phyloP scores from a whole-genome alignment of 2,113 vertebrate genomes.

The Copsychus sechellarum region DNA sequence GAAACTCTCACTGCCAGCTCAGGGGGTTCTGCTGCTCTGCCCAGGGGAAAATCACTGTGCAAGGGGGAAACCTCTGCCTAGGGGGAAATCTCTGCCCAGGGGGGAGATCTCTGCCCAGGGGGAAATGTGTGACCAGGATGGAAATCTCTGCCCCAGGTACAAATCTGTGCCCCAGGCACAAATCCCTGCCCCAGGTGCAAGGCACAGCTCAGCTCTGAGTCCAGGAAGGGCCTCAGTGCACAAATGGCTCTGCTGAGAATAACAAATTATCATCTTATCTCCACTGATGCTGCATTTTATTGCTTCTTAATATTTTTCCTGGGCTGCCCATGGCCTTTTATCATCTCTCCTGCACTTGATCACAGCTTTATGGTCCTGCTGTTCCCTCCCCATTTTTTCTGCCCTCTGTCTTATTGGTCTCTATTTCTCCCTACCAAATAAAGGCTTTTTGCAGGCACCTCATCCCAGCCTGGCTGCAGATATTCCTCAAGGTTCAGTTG shows the following conservation, averaged over 20 bases:
- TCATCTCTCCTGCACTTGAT: constrained; percentile 16
- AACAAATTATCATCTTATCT: constrained; percentile 58
- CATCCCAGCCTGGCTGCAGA: constrained; percentile 2
- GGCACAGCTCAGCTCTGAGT: not conserved
- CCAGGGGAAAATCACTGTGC: no score
- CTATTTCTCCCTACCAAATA: not conserved
- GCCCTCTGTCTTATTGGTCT: not conserved
- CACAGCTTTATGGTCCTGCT: not conserved
- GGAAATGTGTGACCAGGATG: not conserved
- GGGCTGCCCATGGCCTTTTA: constrained; percentile 10
- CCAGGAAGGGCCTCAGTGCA: not conserved
- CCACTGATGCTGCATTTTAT: constrained; percentile 37
- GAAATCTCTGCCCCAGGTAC: no score
- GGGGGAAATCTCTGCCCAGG: no score
- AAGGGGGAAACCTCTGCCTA: not conserved
- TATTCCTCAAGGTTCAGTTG: constrained; percentile 63
- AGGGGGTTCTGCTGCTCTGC: not conserved
- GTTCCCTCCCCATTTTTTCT: not conserved
- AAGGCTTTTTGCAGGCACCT: constrained; percentile 17
- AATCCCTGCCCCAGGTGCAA: not conserved
- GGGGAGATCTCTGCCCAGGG: not conserved
- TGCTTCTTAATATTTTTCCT: constrained; percentile 53
- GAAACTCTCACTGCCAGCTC: no score
- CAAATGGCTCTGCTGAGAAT: constrained; percentile 10
- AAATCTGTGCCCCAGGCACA: not conserved